phyloP scores from a whole-genome alignment of 2,113 vertebrate genomes.

The Callithrix jacchus region DNA sequence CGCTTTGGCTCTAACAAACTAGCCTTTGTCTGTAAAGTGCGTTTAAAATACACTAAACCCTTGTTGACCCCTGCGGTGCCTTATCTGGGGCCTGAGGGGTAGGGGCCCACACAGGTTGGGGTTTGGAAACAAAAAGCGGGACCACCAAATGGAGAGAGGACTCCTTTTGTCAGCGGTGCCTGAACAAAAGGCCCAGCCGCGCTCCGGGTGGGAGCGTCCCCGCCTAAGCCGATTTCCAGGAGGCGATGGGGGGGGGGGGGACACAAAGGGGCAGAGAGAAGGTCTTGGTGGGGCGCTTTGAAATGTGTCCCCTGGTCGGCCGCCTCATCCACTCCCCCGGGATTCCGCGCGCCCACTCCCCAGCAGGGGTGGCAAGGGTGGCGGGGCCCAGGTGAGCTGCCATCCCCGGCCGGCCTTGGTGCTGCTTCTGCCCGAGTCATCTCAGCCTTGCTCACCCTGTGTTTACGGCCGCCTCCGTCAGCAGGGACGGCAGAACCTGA shows the following conservation, averaged over 20 bases:
- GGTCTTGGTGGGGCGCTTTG: neutral
- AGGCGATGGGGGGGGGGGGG: neutral
- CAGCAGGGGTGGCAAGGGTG: neutral
- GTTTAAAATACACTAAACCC: slow-evolving; percentile 19
- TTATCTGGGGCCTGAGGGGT: neutral
- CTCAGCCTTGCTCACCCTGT: slow-evolving; percentile 6
- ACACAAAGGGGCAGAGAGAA: neutral
- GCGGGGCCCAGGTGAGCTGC: neutral
- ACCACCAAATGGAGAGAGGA: neutral
- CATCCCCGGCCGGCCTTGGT: neutral
- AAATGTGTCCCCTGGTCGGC: neutral
- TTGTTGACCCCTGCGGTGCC: slow-evolving; percentile 17
- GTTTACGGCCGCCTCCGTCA: slow-evolving; percentile 54
- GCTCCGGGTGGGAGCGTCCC: neutral
- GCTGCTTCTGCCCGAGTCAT: neutral
- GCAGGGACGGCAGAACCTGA: slow-evolving; percentile 40
- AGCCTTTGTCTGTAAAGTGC: slow-evolving; percentile 55
- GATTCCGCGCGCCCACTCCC: neutral
- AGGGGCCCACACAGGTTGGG: slow-evolving; percentile 49
- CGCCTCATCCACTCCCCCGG: neutral
- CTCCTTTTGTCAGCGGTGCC: slow-evolving; percentile 6
- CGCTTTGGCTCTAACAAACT: neutral
- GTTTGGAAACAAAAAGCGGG: slow-evolving; percentile 52
- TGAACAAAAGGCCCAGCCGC: slow-evolving; percentile 30
- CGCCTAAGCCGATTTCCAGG: slow-evolving; percentile 18